A percentile compares a stretch with the other conserved stretches of the same genome.
These are phyloP conservation scores for Phataginus tricuspis DNA, from an alignment of 2,797 vertebrate genomes.

Conservation along the genomic window DNA sequence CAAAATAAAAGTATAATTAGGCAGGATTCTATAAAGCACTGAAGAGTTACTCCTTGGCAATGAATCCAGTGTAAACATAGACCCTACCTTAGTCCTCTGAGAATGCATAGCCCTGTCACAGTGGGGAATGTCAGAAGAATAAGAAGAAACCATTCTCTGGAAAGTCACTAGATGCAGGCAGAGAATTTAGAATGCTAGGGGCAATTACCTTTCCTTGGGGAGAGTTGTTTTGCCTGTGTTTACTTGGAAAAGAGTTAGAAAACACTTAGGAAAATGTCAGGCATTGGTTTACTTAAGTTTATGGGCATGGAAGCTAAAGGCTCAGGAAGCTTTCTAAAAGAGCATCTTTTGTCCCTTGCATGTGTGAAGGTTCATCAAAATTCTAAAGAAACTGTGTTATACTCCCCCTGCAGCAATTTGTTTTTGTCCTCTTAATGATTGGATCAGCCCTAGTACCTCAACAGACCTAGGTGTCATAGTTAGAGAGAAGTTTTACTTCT, in stretches of 20 bases:
- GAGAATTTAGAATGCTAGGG: conserved; percentile 3
- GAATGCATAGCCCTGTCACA: background rate
- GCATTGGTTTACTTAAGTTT: background rate
- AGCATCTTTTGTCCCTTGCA: conserved; percentile 18
- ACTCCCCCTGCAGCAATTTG: background rate
- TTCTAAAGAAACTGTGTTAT: background rate
- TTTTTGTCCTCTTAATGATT: conserved; percentile 26
- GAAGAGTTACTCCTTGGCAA: background rate
- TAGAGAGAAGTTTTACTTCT: conserved; percentile 10
- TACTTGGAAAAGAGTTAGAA: conserved; percentile 33
- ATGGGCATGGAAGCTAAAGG: background rate
- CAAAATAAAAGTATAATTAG: background rate
- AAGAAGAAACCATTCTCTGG: background rate
- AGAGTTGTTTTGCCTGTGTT: background rate
- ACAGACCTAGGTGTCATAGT: conserved; percentile 43
- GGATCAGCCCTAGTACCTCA: background rate
- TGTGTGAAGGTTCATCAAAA: conserved; percentile 25
- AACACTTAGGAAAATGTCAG: background rate
- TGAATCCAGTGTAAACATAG: background rate
- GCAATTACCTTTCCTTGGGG: background rate
- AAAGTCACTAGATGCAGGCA: background rate
- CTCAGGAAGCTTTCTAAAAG: background rate
- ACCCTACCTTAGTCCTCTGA: background rate
- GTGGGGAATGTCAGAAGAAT: background rate
- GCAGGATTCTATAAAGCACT: conserved; percentile 5